Base-by-base conservation (phyloP, 1,140 invertebrate genomes). In the Branchinecta lindahli region DNA sequence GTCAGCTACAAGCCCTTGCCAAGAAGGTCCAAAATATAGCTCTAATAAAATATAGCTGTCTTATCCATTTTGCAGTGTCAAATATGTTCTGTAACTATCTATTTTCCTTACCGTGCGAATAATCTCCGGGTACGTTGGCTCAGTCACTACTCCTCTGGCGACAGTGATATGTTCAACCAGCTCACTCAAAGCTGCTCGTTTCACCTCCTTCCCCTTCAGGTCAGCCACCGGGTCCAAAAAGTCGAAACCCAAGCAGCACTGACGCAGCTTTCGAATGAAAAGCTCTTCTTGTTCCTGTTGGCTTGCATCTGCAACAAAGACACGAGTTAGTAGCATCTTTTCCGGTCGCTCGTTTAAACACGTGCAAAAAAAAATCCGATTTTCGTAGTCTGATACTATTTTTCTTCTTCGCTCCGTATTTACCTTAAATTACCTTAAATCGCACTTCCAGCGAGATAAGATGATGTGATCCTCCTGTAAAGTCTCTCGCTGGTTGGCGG, bases 211-310 rank as follows among this genome's bases (percentile, higher is more conserved):
- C 76, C 92, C 94, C 83, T 98, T 98, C 74, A 99, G 83, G 82
- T 99, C 95, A 78, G 91, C 90, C 70, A 98, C 89, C 66, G 96
- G 94, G 84, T 99, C 96, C 86, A 97, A 92, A 81, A 99, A 99
- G 81, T 99, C 96, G 83, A 98, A 99, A 75, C 95, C 88, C 76
- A 98, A 91, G 82, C 94, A 97, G 81, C 97, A 99, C 84, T 99
- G 96, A 75, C 93, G 87, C 73, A 99, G 83, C 81, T 99, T 99
- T 75, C 93, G 87, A 75, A 98, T 95, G 80, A 99, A 98, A 73
- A 99, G 82, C 73, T 98, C 94, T 80, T 98, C 94, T 80, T 97
- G 94, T 79, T 99, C 96, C 76, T 86, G 85, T 72, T 88, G 86
- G 73, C 92, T 86, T 65, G 92, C 92, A 89, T 97, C 95, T 96